Evolutionary conservation across 2,888 invertebrate species (phyloP).

Genomic region (Hypena proboscidalis): DNA sequence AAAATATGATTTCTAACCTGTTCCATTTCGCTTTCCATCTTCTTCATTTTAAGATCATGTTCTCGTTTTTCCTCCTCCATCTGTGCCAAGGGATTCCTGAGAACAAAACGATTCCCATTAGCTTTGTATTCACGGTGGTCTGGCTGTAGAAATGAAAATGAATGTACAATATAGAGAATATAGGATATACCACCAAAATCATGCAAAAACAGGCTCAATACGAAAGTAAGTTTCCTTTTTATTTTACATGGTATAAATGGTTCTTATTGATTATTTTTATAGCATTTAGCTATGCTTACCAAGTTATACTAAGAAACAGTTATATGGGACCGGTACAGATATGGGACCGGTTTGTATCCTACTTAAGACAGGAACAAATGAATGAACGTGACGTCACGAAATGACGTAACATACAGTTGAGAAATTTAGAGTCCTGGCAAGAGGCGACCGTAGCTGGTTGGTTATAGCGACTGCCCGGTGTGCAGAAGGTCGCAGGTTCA

Average conservation of each 20-base stretch:
- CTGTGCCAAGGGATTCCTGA: constrained; percentile 98
- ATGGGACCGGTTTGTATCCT: too few species aligned
- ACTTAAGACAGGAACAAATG: too few species aligned
- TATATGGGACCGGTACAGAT: too few species aligned
- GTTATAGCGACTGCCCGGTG: too few species aligned
- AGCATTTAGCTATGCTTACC: constrained; percentile 17
- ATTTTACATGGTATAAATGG: constrained; percentile 3
- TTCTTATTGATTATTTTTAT: too few species aligned
- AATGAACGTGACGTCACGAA: too few species aligned
- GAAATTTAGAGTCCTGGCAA: too few species aligned
- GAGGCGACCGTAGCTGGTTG: too few species aligned
- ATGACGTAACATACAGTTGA: too few species aligned
- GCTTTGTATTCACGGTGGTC: background rate
- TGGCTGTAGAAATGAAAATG: background rate
- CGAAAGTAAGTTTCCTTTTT: background rate
- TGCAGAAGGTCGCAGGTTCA: too few species aligned
- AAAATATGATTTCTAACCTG: constrained; percentile 77
- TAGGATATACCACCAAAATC: constrained; percentile 20
- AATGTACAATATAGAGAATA: background rate
- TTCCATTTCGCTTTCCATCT: constrained; percentile 99
- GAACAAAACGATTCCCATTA: constrained; percentile 57
- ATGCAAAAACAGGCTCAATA: constrained; percentile 26
- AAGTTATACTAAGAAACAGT: constrained; percentile 12
- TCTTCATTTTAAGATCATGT: constrained; percentile 98
- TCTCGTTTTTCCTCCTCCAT: constrained; percentile 99